Evolutionary conservation across 2,888 invertebrate species (phyloP).

Genomic region (Muscina levida): DNA sequence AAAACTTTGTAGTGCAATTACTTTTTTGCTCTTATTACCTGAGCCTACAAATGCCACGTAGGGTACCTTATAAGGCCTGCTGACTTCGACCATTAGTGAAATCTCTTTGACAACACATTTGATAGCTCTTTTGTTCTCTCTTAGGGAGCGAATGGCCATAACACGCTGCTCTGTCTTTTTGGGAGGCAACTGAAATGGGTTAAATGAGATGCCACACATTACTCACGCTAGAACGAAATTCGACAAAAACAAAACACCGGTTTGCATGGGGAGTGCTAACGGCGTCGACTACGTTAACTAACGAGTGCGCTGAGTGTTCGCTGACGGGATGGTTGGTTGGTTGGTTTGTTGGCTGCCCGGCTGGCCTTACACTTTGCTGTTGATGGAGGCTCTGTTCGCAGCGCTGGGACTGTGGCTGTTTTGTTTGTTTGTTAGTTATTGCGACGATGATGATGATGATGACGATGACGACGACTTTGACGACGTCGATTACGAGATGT

Average conservation of each 20-base stretch:
- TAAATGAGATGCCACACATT: constrained; percentile 4
- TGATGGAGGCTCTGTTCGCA: constrained; percentile 14
- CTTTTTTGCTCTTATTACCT: too few species aligned
- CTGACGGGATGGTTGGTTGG: neutral
- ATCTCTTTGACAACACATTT: neutral
- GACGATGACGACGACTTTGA: constrained; percentile 41
- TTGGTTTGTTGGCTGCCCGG: neutral
- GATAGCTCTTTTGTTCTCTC: constrained; percentile 11
- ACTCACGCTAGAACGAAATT: constrained; percentile 11
- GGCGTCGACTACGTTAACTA: constrained; percentile 10
- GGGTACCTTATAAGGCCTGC: too few species aligned
- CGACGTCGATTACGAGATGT: constrained; percentile 33
- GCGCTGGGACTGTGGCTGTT: neutral
- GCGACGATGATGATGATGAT: constrained; percentile 38
- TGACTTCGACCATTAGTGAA: too few species aligned
- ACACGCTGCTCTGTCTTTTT: constrained; percentile 15
- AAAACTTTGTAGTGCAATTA: too few species aligned
- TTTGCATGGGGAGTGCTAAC: constrained; percentile 42
- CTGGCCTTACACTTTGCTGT: constrained; percentile 16
- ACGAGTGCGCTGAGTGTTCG: neutral
- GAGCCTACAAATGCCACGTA: too few species aligned
- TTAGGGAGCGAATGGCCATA: too few species aligned
- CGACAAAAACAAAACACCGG: constrained; percentile 52
- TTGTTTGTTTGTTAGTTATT: constrained; percentile 30
- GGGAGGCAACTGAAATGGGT: constrained; percentile 31